These are phyloP conservation scores for Pterostichus niger DNA, from an alignment of 2,888 invertebrate genomes.

Conservation along the genomic window DNA sequence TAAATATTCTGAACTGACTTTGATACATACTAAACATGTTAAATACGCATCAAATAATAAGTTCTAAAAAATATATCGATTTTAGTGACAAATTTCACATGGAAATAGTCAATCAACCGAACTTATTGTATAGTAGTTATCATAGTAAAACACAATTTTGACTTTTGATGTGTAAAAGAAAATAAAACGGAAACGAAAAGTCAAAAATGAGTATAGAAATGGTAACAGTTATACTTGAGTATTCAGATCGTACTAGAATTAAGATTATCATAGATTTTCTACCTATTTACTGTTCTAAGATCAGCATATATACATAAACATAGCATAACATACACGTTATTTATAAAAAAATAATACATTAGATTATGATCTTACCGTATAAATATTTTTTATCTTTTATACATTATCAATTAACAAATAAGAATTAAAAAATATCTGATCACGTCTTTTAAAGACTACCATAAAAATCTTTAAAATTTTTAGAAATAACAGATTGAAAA, in stretches of 20 bases:
- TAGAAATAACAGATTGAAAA: constrained; percentile 38
- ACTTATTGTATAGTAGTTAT: neutral
- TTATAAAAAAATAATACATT: constrained; percentile 47
- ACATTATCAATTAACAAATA: constrained; percentile 62
- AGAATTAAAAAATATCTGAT: constrained; percentile 55
- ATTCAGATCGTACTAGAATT: constrained; percentile 62
- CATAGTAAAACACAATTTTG: constrained; percentile 12
- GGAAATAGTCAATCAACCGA: constrained; percentile 2
- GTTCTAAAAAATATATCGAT: constrained; percentile 1
- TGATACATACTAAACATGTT: constrained; percentile 29
- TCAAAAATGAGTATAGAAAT: constrained; percentile 33
- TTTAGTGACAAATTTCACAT: neutral
- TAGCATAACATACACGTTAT: constrained; percentile 52
- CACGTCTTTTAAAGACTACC: constrained; percentile 66
- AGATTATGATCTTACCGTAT: constrained; percentile 56
- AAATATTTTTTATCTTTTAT: constrained; percentile 63
- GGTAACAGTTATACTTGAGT: constrained; percentile 56
- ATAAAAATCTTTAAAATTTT: constrained; percentile 46
- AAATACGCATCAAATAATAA: constrained; percentile 26
- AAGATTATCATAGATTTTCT: constrained; percentile 56
- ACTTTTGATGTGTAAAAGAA: constrained; percentile 3
- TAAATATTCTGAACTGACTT: constrained; percentile 18
- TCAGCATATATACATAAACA: constrained; percentile 65
- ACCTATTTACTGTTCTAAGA: constrained; percentile 34
- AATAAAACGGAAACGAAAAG: constrained; percentile 1